Evolutionary conservation across 1,140 invertebrate species (phyloP).

Genomic region (Dendrolimus punctatus): DNA sequence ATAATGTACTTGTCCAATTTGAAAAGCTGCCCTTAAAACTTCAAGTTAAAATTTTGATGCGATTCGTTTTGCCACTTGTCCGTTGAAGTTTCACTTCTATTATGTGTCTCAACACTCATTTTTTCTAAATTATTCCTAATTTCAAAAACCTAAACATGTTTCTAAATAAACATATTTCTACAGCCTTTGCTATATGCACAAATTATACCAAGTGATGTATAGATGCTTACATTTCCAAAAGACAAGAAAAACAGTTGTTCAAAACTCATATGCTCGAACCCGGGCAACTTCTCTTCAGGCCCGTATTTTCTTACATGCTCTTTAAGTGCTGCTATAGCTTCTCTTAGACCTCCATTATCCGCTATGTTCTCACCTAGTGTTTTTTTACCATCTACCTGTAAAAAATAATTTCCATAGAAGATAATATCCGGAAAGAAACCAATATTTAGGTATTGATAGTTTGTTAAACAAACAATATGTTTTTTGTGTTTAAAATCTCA

Average conservation of each 20-base stretch:
- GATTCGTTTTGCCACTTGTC: no score
- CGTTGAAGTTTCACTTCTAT: no score
- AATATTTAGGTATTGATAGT: not conserved
- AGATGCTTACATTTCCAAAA: slow-evolving; percentile 84
- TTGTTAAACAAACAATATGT: not conserved
- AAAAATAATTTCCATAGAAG: not conserved
- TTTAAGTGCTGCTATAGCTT: slow-evolving; percentile 83
- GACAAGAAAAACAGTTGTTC: slow-evolving; percentile 93
- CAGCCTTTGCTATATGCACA: no score
- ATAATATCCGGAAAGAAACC: no score
- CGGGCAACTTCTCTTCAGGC: slow-evolving; percentile 79
- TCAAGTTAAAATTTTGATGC: no score
- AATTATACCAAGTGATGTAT: no score
- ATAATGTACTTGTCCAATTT: no score
- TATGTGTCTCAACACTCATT: not conserved
- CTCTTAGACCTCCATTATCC: slow-evolving; percentile 90
- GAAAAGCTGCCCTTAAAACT: no score
- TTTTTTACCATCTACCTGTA: slow-evolving; percentile 82
- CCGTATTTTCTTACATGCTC: slow-evolving; percentile 75
- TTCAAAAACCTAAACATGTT: no score
- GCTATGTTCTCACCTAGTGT: slow-evolving; percentile 93
- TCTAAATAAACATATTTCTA: no score
- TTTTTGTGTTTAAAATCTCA: not conserved
- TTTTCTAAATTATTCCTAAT: no score
- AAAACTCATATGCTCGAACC: slow-evolving; percentile 81